Evolutionary conservation across 2,113 vertebrate genomes (phyloP), one percentile per base, ranked within the genome.

Genomic region (Onychostoma macrolepis): DNA sequence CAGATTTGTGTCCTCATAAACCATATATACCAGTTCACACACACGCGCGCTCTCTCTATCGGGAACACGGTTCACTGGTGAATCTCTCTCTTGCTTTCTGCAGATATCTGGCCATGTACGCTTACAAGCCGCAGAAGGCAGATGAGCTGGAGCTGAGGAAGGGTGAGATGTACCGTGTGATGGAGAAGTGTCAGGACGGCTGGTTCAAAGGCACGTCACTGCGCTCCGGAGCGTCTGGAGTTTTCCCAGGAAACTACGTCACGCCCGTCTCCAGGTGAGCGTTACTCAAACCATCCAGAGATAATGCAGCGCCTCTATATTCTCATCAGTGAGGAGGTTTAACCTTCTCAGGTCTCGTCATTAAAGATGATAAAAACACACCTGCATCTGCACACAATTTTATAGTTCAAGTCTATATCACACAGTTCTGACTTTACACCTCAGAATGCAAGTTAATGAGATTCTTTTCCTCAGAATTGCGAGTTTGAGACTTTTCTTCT

Each of bases 191-290:
- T 90, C 98, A 98, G 90, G 98, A 99, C 0, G 98, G 98, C 58
- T 99, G 98, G 98, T 99, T 99, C 94, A 99, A 99, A 93, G 98
- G 98, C 28, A 97, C 97, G 0, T 99, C 98, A 0, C 92, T 99
- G 90, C 95, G 97, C 90, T 97, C 96, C 0, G 98, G 97, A 0
- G 95, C 96, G 85, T 98, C 97, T 0, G 98, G 98, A 0, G 98
- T 99, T 88, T 99, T 99, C 90, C 98, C 98, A 0, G 98, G 98
- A 77, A 99, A 99, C 94, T 99, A 99, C 0, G 98, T 99, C 92
- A 99, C 97, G 0, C 98, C 98, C 0, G 97, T 99, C 87, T 99
- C 97, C 92, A 98, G 98, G 98, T 99, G 90, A 94, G 96, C 67
- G 2, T 21, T 71, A 4, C 65, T 69, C 13, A 69, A 69, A 69